Conservation (phyloP, 1,140 invertebrate genomes). For the Orius laevigatus region DNA sequence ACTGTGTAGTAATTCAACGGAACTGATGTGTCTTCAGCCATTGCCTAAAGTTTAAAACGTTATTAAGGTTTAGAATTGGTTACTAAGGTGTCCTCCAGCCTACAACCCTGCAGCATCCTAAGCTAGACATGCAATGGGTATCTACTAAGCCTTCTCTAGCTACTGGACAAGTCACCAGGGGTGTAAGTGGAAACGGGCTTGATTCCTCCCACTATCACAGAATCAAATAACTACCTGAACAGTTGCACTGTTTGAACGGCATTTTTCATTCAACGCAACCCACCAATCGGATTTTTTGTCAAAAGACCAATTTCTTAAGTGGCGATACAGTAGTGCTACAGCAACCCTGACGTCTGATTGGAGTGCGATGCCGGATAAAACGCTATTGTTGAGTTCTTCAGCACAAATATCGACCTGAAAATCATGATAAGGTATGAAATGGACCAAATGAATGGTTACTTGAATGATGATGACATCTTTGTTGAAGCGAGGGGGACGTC, state of each 20-base stretch:
- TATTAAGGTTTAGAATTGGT: too few species aligned
- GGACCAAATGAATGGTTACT: constrained; percentile 29
- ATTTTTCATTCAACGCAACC: constrained; percentile 34
- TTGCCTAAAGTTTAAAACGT: constrained; percentile 27
- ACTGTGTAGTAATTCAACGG: constrained; percentile 90
- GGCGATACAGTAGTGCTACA: constrained; percentile 36
- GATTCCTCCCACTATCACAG: too few species aligned
- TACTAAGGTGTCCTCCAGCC: too few species aligned
- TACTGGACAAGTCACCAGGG: too few species aligned
- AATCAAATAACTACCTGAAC: constrained; percentile 29
- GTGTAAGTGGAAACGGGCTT: too few species aligned
- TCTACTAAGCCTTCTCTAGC: too few species aligned
- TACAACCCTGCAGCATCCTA: too few species aligned
- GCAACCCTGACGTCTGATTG: constrained; percentile 64
- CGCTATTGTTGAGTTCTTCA: constrained; percentile 85
- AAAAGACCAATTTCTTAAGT: constrained; percentile 28
- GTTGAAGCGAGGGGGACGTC: constrained; percentile 66
- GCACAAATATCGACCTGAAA: constrained; percentile 67
- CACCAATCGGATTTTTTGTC: constrained; percentile 37
- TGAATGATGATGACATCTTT: constrained; percentile 79
- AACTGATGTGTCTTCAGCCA: constrained; percentile 42
- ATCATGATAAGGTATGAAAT: not conserved
- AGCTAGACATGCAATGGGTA: too few species aligned
- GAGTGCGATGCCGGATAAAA: constrained; percentile 52
- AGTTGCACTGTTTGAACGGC: constrained; percentile 34